These are phyloP conservation scores for Myiagra hebetior DNA, from an alignment of 2,113 vertebrate genomes.

Conservation along the genomic window DNA sequence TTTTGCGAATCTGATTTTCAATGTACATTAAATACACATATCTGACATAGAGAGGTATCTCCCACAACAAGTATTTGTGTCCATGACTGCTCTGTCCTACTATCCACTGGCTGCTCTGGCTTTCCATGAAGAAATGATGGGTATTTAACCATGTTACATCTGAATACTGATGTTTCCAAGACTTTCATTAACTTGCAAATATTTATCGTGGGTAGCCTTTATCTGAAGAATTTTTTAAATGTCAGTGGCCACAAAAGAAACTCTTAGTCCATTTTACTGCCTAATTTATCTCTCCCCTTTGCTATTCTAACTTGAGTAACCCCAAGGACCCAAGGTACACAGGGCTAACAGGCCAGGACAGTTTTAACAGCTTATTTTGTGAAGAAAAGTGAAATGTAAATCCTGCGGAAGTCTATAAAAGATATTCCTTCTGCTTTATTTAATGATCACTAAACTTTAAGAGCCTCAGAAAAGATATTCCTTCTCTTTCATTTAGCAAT, in stretches of 20 bases:
- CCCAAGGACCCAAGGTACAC: constrained; percentile 1
- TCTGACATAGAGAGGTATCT: not conserved
- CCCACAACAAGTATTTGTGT: not conserved
- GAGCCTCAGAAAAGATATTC: not conserved
- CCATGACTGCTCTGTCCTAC: not conserved
- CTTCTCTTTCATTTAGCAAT: not conserved
- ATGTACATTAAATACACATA: not conserved
- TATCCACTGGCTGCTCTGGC: not conserved
- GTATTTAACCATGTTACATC: not conserved
- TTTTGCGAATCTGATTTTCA: not conserved
- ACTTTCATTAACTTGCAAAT: constrained; percentile 57
- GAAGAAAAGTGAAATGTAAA: constrained; percentile 11
- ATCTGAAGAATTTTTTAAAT: constrained; percentile 61
- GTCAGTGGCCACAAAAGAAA: constrained; percentile 51
- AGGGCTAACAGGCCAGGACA: not conserved
- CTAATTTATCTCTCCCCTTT: constrained; percentile 32
- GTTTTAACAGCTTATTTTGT: constrained; percentile 21
- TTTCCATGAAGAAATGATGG: not conserved
- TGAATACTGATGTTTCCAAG: constrained; percentile 10
- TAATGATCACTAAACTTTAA: not conserved
- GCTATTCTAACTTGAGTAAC: constrained; percentile 1
- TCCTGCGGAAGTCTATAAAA: not conserved
- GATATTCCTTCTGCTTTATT: not conserved
- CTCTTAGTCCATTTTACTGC: constrained; percentile 38
- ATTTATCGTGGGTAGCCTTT: constrained; percentile 50